These are phyloP conservation scores for Porites lobata DNA, from an alignment of 92 coral and sea anemone species.

Conservation along the genomic window DNA sequence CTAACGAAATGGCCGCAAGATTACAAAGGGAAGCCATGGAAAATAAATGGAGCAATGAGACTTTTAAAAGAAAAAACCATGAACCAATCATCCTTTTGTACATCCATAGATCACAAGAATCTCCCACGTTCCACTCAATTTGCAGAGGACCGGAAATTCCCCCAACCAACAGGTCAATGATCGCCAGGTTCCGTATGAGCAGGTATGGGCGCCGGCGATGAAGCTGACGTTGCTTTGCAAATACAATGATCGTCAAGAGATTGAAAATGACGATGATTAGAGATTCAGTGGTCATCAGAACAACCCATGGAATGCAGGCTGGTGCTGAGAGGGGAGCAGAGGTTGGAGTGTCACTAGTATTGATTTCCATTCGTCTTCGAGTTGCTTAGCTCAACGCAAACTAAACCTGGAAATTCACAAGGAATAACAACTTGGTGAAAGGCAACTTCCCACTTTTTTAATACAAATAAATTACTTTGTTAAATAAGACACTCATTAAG, in stretches of 20 bases:
- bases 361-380: no score
- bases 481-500: no score
- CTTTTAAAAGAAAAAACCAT: neutral
- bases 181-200: slow-evolving; percentile 11
- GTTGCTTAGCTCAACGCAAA: no score
- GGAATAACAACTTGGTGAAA: no score
- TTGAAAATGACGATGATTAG: slow-evolving; percentile 9
- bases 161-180: slow-evolving; percentile 7
- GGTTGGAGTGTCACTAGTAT: no score
- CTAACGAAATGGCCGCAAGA: neutral
- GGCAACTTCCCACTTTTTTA: no score
- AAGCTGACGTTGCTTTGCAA: slow-evolving; percentile 5
- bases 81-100: neutral
- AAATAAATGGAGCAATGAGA: neutral
- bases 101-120: neutral
- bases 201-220: slow-evolving; percentile 2
- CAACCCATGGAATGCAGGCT: slow-evolving; percentile 7
- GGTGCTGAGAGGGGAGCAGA: neutral
- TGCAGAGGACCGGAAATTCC: slow-evolving; percentile 4
- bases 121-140: neutral
- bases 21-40: neutral
- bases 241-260: slow-evolving; percentile 8
- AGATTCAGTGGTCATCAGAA: neutral
- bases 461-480: no score
- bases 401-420: no score